Conservation (phyloP, 2,888 invertebrate species). For the Hyposoter didymator region DNA sequence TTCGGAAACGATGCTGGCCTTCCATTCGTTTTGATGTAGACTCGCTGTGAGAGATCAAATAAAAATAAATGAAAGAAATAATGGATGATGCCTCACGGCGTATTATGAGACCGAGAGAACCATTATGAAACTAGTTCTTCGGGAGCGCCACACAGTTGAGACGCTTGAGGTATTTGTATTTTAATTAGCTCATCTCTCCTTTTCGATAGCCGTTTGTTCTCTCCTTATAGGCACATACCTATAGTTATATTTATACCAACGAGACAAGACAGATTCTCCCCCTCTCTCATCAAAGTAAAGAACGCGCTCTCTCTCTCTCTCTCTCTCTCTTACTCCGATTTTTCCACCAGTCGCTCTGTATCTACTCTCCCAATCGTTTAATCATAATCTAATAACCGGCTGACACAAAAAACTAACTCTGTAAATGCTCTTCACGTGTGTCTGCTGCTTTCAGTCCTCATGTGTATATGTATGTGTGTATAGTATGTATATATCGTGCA, state of each 20-base stretch:
- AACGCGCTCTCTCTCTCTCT: constrained; percentile 55
- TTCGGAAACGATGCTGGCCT: constrained; percentile 29
- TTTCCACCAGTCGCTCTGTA: constrained; percentile 66
- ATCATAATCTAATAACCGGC: constrained; percentile 84
- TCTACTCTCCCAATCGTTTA: constrained; percentile 81
- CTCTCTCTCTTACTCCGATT: constrained; percentile 64
- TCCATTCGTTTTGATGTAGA: constrained; percentile 37
- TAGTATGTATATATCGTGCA: neutral
- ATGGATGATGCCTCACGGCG: constrained; percentile 54
- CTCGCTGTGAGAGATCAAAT: constrained; percentile 24
- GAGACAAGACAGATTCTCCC: constrained; percentile 56
- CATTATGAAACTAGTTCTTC: constrained; percentile 70
- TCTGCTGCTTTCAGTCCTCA: constrained; percentile 28
- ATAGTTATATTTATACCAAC: constrained; percentile 10
- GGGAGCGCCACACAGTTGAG: constrained; percentile 63
- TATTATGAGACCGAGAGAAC: constrained; percentile 46
- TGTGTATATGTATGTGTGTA: neutral
- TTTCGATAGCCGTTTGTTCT: constrained; percentile 79
- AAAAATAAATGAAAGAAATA: constrained; percentile 42
- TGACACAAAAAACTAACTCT: constrained; percentile 83
- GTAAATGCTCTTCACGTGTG: constrained; percentile 77
- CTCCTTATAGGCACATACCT: constrained; percentile 55
- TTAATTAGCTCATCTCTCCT: constrained; percentile 82
- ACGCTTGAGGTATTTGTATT: constrained; percentile 80
- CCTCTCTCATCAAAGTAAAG: constrained; percentile 33